Conservation (phyloP, 1,140 invertebrate genomes). For the Chrysomallon squamiferum region DNA sequence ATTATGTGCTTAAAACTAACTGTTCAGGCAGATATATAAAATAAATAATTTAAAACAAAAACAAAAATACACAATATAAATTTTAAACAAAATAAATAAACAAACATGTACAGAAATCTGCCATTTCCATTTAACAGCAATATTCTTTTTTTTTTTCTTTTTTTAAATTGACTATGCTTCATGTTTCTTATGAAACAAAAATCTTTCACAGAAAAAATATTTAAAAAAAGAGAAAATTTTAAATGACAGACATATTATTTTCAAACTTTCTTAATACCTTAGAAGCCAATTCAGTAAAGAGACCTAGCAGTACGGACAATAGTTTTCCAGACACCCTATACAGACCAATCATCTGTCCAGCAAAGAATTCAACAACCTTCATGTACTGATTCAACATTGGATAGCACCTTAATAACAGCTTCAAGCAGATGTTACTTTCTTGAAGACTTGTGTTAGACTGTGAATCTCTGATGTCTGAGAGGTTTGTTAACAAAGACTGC, state of each 20-base stretch:
- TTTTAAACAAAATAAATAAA: neutral
- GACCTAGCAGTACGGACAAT: slow-evolving; percentile 79
- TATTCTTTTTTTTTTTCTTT: too few relatives aligned
- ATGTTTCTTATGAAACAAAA: too few relatives aligned
- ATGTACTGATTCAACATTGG: slow-evolving; percentile 81
- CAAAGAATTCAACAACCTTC: slow-evolving; percentile 77
- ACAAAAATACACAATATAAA: neutral
- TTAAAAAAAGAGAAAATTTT: too few relatives aligned
- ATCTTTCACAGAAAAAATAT: too few relatives aligned
- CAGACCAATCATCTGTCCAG: slow-evolving; percentile 77
- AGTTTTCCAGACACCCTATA: slow-evolving; percentile 84
- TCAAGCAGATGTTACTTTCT: neutral
- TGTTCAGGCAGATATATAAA: too few relatives aligned
- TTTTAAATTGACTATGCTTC: too few relatives aligned
- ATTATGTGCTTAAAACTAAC: too few relatives aligned
- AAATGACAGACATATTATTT: too few relatives aligned
- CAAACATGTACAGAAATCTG: too few relatives aligned
- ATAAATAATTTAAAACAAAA: too few relatives aligned
- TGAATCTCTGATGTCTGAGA: slow-evolving; percentile 5
- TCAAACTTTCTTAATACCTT: slow-evolving; percentile 69
- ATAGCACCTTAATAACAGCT: slow-evolving; percentile 25
- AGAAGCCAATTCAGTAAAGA: slow-evolving; percentile 83
- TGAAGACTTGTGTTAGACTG: slow-evolving; percentile 4
- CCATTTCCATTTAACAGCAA: too few relatives aligned
- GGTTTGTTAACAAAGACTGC: slow-evolving; percentile 2